Evolutionary conservation across 2,113 vertebrate species (phyloP).

Genomic region (Numida meleagris): DNA sequence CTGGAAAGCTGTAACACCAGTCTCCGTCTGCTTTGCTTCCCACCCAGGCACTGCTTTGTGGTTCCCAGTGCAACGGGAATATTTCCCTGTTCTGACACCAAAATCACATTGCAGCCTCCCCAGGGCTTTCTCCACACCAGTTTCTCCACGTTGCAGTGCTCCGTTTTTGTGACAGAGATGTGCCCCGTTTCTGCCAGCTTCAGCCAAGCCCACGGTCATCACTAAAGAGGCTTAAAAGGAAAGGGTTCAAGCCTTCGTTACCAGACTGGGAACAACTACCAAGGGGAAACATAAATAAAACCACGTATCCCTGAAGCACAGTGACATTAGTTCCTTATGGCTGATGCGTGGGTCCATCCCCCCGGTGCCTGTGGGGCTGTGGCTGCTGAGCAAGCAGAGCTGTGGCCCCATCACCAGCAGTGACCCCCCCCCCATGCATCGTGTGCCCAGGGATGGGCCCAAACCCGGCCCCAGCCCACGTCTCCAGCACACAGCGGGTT

Average conservation of each 20-base stretch:
- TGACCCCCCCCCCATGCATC: no score
- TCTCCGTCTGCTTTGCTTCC: neutral
- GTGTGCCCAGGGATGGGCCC: no score
- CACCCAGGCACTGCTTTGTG: neutral
- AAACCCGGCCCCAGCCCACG: neutral
- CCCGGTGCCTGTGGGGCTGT: no score
- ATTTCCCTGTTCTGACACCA: neutral
- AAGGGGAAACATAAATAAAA: conserved; percentile 31
- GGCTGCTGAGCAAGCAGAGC: no score
- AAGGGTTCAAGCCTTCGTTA: neutral
- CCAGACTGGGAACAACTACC: neutral
- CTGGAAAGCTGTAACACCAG: neutral
- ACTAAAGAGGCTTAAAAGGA: neutral
- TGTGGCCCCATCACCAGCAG: no score
- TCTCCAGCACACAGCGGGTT: no score
- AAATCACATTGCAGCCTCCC: neutral
- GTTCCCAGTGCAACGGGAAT: neutral
- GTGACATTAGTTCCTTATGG: neutral
- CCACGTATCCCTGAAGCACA: conserved; percentile 7
- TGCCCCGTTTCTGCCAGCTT: neutral
- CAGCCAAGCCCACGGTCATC: neutral
- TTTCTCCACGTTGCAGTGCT: neutral
- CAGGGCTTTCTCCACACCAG: neutral
- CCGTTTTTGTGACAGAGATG: neutral
- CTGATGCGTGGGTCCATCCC: neutral